These are phyloP conservation scores for Amphimedon queenslandica DNA, from an alignment of 37 sponge, comb jelly and placozoan species.

Conservation along the genomic window DNA sequence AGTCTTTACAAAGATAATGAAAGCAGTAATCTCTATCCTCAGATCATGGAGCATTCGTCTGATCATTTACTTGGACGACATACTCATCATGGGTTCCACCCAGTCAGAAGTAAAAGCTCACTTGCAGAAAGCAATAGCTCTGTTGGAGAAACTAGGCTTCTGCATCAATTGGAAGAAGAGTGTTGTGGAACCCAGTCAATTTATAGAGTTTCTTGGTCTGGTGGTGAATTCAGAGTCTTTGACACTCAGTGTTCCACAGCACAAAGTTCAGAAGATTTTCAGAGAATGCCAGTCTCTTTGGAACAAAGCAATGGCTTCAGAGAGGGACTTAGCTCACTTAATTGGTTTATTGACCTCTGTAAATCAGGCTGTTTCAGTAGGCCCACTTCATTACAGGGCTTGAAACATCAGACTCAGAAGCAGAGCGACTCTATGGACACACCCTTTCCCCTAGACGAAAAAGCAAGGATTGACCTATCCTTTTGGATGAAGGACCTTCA, in stretches of 20 bases:
- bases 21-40: slow-evolving; percentile 36
- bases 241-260: slow-evolving; percentile 35
- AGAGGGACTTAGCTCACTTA: slow-evolving; percentile 14
- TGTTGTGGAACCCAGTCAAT: slow-evolving; percentile 10
- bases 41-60: slow-evolving; percentile 15
- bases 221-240: slow-evolving; percentile 26
- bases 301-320: not conserved
- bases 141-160: slow-evolving; percentile 30
- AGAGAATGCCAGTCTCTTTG: not conserved
- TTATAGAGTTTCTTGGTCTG: slow-evolving; percentile 39
- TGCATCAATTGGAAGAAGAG: slow-evolving; percentile 37
- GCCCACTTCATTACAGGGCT: slow-evolving; percentile 15
- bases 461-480: slow-evolving; percentile 32
- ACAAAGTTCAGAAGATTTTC: slow-evolving; percentile 19
- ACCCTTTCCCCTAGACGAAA: slow-evolving; percentile 1
- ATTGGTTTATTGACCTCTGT: slow-evolving; percentile 23
- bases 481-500: no score
- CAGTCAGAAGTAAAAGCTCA: slow-evolving; percentile 12
- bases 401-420: slow-evolving; percentile 24
- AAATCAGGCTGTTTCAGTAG: slow-evolving; percentile 24
- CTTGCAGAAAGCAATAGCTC: not conserved
- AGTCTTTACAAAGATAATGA: slow-evolving; percentile 29
- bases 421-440: no score
- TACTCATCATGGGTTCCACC: slow-evolving; percentile 38
- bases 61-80: slow-evolving; percentile 44